phyloP scores from a whole-genome alignment of 2,113 vertebrate genomes.

The Odobenus rosmarus region DNA sequence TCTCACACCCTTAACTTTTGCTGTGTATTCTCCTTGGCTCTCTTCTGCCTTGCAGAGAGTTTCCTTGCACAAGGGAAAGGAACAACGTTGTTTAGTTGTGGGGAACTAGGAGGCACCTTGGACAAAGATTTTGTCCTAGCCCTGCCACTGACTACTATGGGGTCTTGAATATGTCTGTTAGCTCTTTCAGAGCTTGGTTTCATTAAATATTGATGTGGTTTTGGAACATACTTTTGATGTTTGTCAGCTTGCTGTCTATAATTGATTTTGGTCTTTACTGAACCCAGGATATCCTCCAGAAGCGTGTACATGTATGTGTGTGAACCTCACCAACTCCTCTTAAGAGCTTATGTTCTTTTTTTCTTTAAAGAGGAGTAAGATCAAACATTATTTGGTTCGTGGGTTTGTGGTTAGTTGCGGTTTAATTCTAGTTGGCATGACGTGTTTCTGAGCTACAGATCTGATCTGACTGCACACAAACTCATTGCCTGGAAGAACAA shows the following conservation, averaged over 20 bases:
- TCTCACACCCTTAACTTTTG: background rate
- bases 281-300: background rate
- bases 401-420: background rate
- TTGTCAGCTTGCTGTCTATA: background rate
- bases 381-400: background rate
- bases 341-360: constrained; percentile 9
- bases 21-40: background rate
- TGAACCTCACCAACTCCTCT: constrained; percentile 42
- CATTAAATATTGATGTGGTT: constrained; percentile 5
- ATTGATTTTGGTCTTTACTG: constrained; percentile 38
- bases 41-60: constrained; percentile 46
- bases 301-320: background rate
- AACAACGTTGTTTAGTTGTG: background rate
- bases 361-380: constrained; percentile 25
- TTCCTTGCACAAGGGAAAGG: background rate
- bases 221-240: background rate
- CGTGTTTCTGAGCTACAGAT: background rate
- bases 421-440: background rate
- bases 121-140: background rate
- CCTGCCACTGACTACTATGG: background rate
- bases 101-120: background rate
- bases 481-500: background rate
- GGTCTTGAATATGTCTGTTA: background rate
- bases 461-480: background rate
- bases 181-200: constrained; percentile 13